Evolutionary conservation across 2,113 vertebrate species (phyloP), one percentile per base, ranked within the genome.

Genomic region (Euleptes europaea): DNA sequence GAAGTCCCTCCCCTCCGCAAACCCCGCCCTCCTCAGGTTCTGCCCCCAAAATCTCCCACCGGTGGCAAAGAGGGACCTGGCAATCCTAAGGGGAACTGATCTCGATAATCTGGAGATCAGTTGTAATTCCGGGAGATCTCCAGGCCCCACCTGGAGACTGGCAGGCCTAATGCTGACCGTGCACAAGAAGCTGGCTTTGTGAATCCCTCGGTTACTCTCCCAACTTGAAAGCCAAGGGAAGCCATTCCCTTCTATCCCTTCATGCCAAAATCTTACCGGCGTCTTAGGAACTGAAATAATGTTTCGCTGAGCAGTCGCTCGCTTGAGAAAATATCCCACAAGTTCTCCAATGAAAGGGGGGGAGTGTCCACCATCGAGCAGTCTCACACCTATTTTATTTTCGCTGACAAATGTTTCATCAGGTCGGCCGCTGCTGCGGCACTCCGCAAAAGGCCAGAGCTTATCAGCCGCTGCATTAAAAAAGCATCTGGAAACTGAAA

Each of bases 341-440:
- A 83, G 83, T 79, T 93, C 84, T 82, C 87, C 91, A 92, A 72
- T 87, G 85, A 91, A 87, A 90, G 89, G 82, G 70, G 19, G 49
- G 82, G 69, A 78, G 35, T 3, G 12, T 17, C 38, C 65, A n/a
- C 35, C 91, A 86, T 92, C 92, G 90, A 86, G 88, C 86, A 85
- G 88, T 80, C 88, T 95, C 93, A 85, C 90, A 93, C 76, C 57
- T 93, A 86, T 92, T 95, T 94, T 92, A 88, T 91, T 91, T 94
- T 89, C 88, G 73, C 84, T 90, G 93, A 89, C 90, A 92, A 94
- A 88, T 91, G 88, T 93, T 92, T 77, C 1, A 0, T 75, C 88
- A 86, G 87, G 57, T 80, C 3, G 19, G 78, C 93, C 89, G 17
- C 78, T 87, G 84, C 79, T 88, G 66, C 51, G 89, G 80, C 0